These are phyloP conservation scores for Procambarus clarkii DNA, from an alignment of 1,140 invertebrate genomes.

Conservation along the genomic window DNA sequence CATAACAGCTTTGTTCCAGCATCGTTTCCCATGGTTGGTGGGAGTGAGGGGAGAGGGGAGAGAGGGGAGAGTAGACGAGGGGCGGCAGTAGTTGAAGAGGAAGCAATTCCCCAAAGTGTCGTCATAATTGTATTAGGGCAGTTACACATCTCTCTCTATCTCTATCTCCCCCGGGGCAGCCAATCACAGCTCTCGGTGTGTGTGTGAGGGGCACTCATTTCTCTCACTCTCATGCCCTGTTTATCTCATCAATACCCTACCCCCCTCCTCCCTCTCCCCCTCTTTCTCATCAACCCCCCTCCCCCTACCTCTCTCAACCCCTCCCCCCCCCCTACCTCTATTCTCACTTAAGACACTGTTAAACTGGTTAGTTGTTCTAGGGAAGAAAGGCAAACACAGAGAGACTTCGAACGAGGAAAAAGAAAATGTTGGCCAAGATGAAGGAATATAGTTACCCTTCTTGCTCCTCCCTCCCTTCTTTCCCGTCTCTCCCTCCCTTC, in stretches of 20 bases:
- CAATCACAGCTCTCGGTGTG: slow-evolving; percentile 34
- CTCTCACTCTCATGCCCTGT: neutral
- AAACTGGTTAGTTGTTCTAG: too few relatives aligned
- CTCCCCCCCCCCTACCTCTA: too few relatives aligned
- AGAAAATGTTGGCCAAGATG: too few relatives aligned
- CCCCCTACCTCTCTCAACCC: too few relatives aligned
- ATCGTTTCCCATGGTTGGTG: slow-evolving; percentile 49
- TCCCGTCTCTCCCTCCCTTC: neutral
- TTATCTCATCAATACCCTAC: neutral
- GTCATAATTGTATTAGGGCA: slow-evolving; percentile 56
- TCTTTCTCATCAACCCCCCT: too few relatives aligned
- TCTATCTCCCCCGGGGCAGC: slow-evolving; percentile 28
- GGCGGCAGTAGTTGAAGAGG: slow-evolving; percentile 22
- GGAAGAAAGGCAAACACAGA: too few relatives aligned
- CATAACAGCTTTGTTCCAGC: slow-evolving; percentile 34
- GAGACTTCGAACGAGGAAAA: too few relatives aligned
- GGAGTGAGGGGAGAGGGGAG: slow-evolving; percentile 3
- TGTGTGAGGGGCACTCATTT: slow-evolving; percentile 33
- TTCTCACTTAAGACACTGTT: too few relatives aligned
- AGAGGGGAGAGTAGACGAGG: too few relatives aligned
- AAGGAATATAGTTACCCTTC: too few relatives aligned
- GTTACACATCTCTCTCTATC: neutral
- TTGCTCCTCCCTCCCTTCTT: neutral
- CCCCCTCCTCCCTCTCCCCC: neutral
- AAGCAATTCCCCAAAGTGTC: slow-evolving; percentile 49